Conservation (phyloP, 2,113 vertebrate genomes). For the Anoplopoma fimbria region DNA sequence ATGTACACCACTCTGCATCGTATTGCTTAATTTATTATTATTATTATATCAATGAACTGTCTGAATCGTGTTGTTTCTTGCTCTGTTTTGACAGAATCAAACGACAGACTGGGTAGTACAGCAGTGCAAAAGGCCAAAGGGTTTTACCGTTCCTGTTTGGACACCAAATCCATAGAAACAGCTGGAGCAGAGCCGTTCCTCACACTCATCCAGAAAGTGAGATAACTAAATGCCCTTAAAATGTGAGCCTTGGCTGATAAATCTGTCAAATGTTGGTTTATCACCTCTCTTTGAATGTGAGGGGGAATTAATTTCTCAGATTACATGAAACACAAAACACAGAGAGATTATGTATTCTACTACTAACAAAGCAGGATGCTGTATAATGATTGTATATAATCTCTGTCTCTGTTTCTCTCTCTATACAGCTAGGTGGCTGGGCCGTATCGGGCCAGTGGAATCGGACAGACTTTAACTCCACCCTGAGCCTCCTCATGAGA, state of each 20-base stretch:
- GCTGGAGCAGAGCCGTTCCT: slow-evolving; percentile 85
- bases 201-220: slow-evolving; percentile 88
- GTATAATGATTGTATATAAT: neutral
- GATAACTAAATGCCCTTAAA: neutral
- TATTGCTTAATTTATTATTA: neutral
- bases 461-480: slow-evolving; percentile 88
- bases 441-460: slow-evolving; percentile 80
- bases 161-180: slow-evolving; percentile 83
- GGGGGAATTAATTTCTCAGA: neutral
- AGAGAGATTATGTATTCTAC: neutral
- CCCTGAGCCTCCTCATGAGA: slow-evolving; percentile 89
- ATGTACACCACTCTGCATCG: neutral
- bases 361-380: neutral
- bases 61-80: neutral
- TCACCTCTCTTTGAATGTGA: neutral
- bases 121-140: slow-evolving; percentile 86
- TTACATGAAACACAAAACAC: neutral
- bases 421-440: slow-evolving; percentile 90
- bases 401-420: slow-evolving; percentile 1
- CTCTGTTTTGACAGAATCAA: slow-evolving; percentile 76
- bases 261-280: neutral
- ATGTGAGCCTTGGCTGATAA: neutral
- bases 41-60: neutral
- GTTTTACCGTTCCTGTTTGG: slow-evolving; percentile 91
- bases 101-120: slow-evolving; percentile 49